Conservation (phyloP, 1,140 invertebrate genomes). For the Drosophila arawakana region DNA sequence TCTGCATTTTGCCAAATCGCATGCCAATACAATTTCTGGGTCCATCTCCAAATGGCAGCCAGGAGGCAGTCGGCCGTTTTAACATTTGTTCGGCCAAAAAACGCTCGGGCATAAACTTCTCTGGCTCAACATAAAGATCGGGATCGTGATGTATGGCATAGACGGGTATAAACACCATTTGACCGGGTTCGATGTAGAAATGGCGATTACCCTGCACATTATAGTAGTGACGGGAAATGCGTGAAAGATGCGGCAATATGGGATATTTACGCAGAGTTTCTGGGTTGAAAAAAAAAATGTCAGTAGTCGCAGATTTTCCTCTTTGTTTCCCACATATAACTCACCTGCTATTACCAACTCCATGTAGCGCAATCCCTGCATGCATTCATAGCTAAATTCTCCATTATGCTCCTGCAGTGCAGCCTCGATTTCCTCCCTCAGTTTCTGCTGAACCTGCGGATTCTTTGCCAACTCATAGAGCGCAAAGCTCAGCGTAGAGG, state of each 20-base stretch:
- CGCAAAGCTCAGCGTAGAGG: conserved; percentile 85
- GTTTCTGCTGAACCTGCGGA: conserved; percentile 86
- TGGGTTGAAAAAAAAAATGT: conserved; percentile 7
- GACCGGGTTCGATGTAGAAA: conserved; percentile 65
- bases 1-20: conserved; percentile 85
- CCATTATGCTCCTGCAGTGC: conserved; percentile 72
- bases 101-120: conserved; percentile 87
- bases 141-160: conserved; percentile 87
- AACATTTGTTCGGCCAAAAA: conserved; percentile 84
- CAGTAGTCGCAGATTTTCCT: too few relatives aligned
- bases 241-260: conserved; percentile 63
- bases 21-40: conserved; percentile 86
- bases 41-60: conserved; percentile 87
- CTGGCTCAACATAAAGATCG: conserved; percentile 86
- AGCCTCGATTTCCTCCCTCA: conserved; percentile 86
- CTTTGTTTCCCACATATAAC: not conserved
- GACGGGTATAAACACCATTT: conserved; percentile 86
- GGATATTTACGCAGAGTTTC: conserved; percentile 85
- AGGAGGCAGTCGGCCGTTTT: conserved; percentile 85
- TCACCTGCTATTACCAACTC: conserved; percentile 86
- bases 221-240: conserved; percentile 74
- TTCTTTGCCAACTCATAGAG: conserved; percentile 87
- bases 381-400: conserved; percentile 84
- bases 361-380: conserved; percentile 87
- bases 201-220: conserved; percentile 47